Evolutionary conservation across 2,797 vertebrate genomes (phyloP), one percentile per base, ranked within the genome.

Genomic region (Saxicola maurus): DNA sequence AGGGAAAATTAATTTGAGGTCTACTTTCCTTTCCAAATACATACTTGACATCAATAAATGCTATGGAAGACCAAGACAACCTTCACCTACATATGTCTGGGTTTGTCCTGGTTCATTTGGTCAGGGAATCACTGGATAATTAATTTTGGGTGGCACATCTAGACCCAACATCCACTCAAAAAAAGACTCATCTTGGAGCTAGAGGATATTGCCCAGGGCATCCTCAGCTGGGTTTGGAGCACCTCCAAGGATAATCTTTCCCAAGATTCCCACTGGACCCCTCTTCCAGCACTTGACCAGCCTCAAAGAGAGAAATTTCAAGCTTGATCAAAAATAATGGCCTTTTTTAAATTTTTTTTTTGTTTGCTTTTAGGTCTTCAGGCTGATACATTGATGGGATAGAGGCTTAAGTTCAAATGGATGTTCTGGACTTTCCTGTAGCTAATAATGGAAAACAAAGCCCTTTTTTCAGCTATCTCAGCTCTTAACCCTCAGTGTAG

Each of bases 341-440:
- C 0, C 0, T 66, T n/a, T 24, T 43, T 49, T 4, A 18, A 10
- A 49, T 3, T 14, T 24, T 25, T 25, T 35, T 1, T 19, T 42
- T 13, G 2, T n/a, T 89, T 76, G 11, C 20, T 76, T 77, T 83
- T 59, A 66, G 40, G 30, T 86, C 28, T 9, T 84, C 25, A 11
- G 23, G 30, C 33, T 51, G 46, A 75, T 56, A 52, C 9, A 60
- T 72, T 30, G 51, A 62, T 42, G 25, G 42, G 33, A 19, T 2
- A 28, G 30, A 49, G 42, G 49, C 77, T 16, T 13, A 61, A 68
- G 16, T 77, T 84, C 33, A 76, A 37, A 69, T 24, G 40, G 60
- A 61, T 25, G 20, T 28, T 30, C 19, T 30, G 48, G 24, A 5
- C 30, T 71, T 71, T 83, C 33, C 45, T 62, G 21, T 15, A 35